Evolutionary conservation across 1,140 invertebrate genomes (phyloP).

Genomic region (Chironomus tepperi): DNA sequence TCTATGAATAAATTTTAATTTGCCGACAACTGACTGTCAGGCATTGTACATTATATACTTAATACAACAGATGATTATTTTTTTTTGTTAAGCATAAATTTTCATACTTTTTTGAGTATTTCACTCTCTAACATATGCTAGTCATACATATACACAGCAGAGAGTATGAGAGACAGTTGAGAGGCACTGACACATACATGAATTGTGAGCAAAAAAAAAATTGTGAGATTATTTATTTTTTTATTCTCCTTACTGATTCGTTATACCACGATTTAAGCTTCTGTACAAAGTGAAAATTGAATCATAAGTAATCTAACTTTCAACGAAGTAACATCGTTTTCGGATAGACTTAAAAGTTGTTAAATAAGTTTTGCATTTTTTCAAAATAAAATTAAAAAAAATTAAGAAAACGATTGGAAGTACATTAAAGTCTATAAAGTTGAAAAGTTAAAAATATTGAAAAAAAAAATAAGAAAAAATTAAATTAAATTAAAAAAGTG

Average conservation of each 20-base stretch:
- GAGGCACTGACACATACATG: background rate
- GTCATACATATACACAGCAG: background rate
- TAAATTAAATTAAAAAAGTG: background rate
- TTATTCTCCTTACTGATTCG: slow-evolving; percentile 4
- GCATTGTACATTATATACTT: too few relatives aligned
- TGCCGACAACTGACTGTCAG: too few relatives aligned
- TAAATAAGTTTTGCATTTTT: background rate
- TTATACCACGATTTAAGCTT: slow-evolving; percentile 23
- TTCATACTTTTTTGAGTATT: background rate
- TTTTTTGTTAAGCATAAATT: too few relatives aligned
- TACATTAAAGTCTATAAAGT: background rate
- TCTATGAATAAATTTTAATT: too few relatives aligned
- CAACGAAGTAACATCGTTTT: background rate
- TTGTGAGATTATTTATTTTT: background rate
- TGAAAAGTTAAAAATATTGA: background rate
- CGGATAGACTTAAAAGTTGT: background rate
- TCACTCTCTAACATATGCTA: background rate
- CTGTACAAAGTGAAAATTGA: slow-evolving; percentile 22
- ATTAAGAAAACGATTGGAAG: background rate
- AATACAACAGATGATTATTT: too few relatives aligned
- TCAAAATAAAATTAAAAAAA: background rate
- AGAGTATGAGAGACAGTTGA: slow-evolving; percentile 16
- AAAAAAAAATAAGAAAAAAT: background rate
- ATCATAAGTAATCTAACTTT: slow-evolving; percentile 23
- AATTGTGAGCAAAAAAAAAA: background rate